Percentiles rank a stretch among this genome's conserved stretches.
Conservation (phyloP, 2,797 vertebrate genomes). For the Cichlasoma orientale region DNA sequence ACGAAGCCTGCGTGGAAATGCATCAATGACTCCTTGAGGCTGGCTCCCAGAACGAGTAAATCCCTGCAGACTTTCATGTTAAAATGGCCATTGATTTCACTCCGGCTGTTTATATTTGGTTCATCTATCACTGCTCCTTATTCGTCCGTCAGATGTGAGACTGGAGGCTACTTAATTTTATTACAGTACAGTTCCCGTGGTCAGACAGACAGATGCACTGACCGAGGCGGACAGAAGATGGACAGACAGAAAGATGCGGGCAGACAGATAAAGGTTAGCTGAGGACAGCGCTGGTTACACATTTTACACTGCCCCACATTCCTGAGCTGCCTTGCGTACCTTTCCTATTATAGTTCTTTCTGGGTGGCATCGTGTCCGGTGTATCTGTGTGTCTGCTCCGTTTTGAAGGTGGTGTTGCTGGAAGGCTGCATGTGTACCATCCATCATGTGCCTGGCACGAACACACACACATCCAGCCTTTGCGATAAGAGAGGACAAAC, state of each 20-base stretch:
- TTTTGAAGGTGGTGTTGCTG: constrained; percentile 42
- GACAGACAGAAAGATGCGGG: background rate
- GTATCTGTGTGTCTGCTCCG: background rate
- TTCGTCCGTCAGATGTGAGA: background rate
- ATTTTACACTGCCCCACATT: constrained; percentile 27
- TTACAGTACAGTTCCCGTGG: background rate
- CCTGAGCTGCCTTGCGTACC: constrained; percentile 37
- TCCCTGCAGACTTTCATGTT: background rate
- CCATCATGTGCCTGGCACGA: constrained; percentile 46
- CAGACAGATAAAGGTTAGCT: constrained; percentile 27
- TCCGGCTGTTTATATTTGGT: background rate
- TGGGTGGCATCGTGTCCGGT: constrained; percentile 30
- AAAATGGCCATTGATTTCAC: constrained; percentile 1
- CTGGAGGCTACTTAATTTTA: background rate
- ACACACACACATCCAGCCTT: constrained; percentile 34
- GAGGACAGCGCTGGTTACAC: constrained; percentile 39
- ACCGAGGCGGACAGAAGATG: constrained; percentile 3
- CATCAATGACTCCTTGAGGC: background rate
- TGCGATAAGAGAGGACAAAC: constrained; percentile 25
- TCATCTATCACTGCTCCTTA: background rate
- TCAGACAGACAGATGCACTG: constrained; percentile 7
- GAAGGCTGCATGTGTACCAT: constrained; percentile 45
- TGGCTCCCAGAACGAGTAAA: background rate
- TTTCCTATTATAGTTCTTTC: constrained; percentile 52
- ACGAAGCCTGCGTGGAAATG: background rate